A percentile compares a stretch with the other conserved stretches of the same genome.
These are phyloP conservation scores for Paramuricea clavata DNA, from an alignment of 92 coral and sea anemone species.

Conservation along the genomic window DNA sequence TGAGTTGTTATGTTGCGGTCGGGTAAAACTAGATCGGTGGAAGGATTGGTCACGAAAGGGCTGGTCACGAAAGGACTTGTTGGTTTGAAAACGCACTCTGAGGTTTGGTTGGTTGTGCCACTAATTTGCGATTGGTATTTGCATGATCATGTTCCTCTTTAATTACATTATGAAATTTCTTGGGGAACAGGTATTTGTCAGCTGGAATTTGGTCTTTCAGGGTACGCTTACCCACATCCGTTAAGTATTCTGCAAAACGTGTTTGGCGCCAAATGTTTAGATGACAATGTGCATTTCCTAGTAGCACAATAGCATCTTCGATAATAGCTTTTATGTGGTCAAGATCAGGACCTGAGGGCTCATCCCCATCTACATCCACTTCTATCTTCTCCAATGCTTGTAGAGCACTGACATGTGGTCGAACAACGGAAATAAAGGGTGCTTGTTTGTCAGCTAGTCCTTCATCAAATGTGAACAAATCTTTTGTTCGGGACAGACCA, in stretches of 20 bases:
- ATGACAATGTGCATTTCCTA: constrained; percentile 1
- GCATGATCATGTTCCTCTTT: constrained; percentile 5
- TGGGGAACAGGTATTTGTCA: constrained; percentile 22
- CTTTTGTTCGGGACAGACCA: constrained; percentile 12
- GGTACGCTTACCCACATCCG: not conserved
- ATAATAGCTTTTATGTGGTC: constrained; percentile 11
- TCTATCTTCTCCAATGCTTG: constrained; percentile 6
- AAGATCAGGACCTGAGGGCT: constrained; percentile 9
- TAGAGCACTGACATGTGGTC: constrained; percentile 37
- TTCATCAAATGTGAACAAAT: constrained; percentile 22
- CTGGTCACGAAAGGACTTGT: not conserved
- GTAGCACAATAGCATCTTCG: constrained; percentile 32
- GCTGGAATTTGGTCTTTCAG: constrained; percentile 20
- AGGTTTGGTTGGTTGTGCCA: constrained; percentile 27
- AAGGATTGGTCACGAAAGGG: constrained; percentile 32
- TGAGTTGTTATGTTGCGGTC: constrained; percentile 9
- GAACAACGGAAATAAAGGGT: no score
- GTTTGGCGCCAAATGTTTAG: constrained; percentile 17
- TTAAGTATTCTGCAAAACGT: constrained; percentile 13
- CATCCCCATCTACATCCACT: not conserved
- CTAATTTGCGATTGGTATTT: constrained; percentile 24
- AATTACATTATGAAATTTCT: constrained; percentile 4
- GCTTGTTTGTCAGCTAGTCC: no score
- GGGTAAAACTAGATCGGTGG: constrained; percentile 1
- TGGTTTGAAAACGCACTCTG: not conserved